Conservation (phyloP, 2,113 vertebrate species). For the Rhodinocichla rosea region DNA sequence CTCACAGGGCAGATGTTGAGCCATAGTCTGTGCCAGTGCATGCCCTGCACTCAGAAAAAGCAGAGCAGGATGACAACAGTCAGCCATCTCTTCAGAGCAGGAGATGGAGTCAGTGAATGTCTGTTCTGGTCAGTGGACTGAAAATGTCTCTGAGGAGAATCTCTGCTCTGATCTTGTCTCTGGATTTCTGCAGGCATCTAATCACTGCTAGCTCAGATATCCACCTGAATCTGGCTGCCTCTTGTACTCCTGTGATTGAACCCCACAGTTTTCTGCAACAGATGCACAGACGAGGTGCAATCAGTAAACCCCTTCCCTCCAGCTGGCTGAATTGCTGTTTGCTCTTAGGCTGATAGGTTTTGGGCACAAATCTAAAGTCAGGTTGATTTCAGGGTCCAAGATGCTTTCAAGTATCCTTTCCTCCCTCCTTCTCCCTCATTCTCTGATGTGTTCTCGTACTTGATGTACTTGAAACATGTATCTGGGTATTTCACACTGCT, state of each 20-base stretch:
- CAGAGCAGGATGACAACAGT: not conserved
- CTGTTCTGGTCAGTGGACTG: not conserved
- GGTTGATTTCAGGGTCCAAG: not conserved
- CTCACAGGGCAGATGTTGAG: not conserved
- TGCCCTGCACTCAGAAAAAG: not conserved
- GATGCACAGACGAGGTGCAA: not conserved
- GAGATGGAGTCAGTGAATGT: not conserved
- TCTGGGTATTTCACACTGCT: not conserved
- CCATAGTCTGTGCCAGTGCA: not conserved
- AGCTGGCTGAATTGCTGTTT: not conserved
- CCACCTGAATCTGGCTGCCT: not conserved
- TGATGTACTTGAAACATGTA: not conserved
- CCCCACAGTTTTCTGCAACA: not conserved
- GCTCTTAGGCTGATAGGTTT: not conserved
- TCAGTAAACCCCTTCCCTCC: not conserved
- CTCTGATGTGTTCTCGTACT: not conserved
- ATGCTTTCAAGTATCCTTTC: not conserved
- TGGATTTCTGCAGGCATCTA: not conserved
- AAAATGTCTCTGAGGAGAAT: not conserved
- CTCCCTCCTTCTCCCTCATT: not conserved
- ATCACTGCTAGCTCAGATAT: not conserved
- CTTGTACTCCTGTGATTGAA: not conserved
- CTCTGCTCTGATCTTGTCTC: not conserved
- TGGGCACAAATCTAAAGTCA: not conserved
- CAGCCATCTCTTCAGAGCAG: not conserved